Base-by-base conservation (phyloP, 2,797 vertebrate genomes). In the Astyanax mexicanus region DNA sequence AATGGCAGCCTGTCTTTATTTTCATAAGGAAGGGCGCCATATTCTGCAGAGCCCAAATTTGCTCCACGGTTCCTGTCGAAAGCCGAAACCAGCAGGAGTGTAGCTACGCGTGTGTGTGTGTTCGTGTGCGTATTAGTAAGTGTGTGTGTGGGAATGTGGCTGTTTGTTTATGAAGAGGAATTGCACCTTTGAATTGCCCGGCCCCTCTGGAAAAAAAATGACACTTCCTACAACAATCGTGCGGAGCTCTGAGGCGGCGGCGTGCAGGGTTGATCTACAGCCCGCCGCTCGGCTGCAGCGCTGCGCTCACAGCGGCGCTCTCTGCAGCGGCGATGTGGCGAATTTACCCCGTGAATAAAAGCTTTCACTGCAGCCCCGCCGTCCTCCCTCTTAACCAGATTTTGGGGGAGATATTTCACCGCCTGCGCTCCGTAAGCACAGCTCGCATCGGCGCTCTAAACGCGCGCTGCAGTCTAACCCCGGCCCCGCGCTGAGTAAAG, bases 1-100 rank as follows among this genome's bases (percentile, higher is more conserved):
- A 97, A 98, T 98, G 96, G 96, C 96, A 96, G 96, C 96, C 94
- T 87, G 88, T 89, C 89, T 96, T 60, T 97, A 96, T 97, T 97
- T 96, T 96, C 95, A 95, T 95, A 96, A 95, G 94, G 92, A 93
- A 92, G 93, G 95, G 94, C 95, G 96, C 96, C 96, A 98, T 98
- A 95, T 98, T 98, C 94, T 96, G 95, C 96, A 97, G 95, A 94
- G 91, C 93, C 91, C 91, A 81, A 91, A 91, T 89, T 76, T 87
- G 80, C 81, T 84, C 84, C 71, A 76, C 81, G 32, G 7, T 9
- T 60, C 7, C 15, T 9, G 19, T 37, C 1, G 15, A 17, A 27
- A 23, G 21, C 0, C 10, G 49, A 52, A 27, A 54, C 13, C 51
- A 23, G 51, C 23, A 27, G 11, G 23, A 27, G 23, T 15, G 4